phyloP scores from a whole-genome alignment of 2,113 vertebrate genomes.

The Amia ocellicauda region DNA sequence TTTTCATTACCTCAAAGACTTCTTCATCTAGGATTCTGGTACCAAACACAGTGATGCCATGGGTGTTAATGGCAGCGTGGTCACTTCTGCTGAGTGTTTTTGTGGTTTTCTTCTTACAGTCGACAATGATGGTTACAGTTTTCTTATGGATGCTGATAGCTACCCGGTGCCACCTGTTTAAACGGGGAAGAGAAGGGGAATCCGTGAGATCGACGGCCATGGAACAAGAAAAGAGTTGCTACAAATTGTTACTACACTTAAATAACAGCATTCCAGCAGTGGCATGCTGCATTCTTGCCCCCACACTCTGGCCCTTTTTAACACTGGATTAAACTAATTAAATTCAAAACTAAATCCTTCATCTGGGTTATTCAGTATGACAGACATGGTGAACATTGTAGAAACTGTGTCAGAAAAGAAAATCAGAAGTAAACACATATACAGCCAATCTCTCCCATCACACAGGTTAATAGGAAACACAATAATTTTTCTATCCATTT shows the following conservation, averaged over 20 bases:
- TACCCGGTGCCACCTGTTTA: constrained; percentile 89
- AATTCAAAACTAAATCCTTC: constrained; percentile 70
- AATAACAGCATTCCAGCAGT: constrained; percentile 56
- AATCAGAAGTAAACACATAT: constrained; percentile 39
- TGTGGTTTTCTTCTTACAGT: constrained; percentile 89
- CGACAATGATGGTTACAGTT: constrained; percentile 90
- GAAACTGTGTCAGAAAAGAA: constrained; percentile 65
- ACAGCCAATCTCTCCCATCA: no score
- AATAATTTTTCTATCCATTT: constrained; percentile 4
- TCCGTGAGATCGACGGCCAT: not conserved
- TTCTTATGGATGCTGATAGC: constrained; percentile 96
- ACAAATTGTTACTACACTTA: constrained; percentile 45
- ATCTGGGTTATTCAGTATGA: constrained; percentile 67
- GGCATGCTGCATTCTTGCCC: not conserved
- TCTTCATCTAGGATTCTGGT: constrained; percentile 89
- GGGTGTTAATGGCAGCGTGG: constrained; percentile 73
- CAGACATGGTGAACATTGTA: constrained; percentile 70
- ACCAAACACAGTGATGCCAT: constrained; percentile 89
- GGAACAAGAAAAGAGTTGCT: constrained; percentile 30
- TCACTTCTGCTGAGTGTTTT: constrained; percentile 84
- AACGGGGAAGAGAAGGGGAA: constrained; percentile 13
- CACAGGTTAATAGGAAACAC: not conserved
- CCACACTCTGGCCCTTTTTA: constrained; percentile 64
- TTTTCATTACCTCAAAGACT: constrained; percentile 83
- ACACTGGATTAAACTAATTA: constrained; percentile 75